Base-by-base conservation (phyloP, 2,797 vertebrate species). In the Onychomys leucogaster region DNA sequence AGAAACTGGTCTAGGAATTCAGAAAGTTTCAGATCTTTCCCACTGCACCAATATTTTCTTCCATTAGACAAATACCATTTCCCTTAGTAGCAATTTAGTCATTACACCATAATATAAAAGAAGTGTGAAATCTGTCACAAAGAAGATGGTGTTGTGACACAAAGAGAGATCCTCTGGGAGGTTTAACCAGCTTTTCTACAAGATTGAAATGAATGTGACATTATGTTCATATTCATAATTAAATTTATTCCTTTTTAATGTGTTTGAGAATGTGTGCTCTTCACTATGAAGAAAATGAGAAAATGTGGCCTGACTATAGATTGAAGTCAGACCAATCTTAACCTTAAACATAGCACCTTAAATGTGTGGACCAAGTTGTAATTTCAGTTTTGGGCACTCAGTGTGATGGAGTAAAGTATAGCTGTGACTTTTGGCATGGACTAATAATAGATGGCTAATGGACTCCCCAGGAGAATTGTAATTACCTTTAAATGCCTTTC, bases 121-220 rank as follows among this genome's bases (percentile, higher is more conserved):
- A 98, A 98, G 98, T 96, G 96, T 98, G 94, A 98, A 98, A 97
- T 98, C 97, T 96, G 95, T 98, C 98, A 98, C 84, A 97, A 97
- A 94, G 84, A 96, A 97, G 97, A 96, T 96, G 98, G 98, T 98
- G 97, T 98, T 98, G 97, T 98, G 98, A 98, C 98, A 98, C 91
- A 97, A 80, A 98, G 63, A 98, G 97, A 89, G 97, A 98, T 98
- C 98, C 97, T 97, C 88, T 95, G 97, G 97, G 98, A 98, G 95
- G 75, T 90, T 97, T 98, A 98, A 98, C 98, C 98, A 97, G 96
- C 94, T 98, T 98, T 95, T 96, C 92, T 97, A 98, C 95, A 97
- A 98, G 98, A 98, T 97, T 98, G 96, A 98, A 98, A 98, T 98
- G 97, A 98, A 98, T 98, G 91, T 97, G 97, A 98, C 95, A 97